These are phyloP conservation scores for Chiloscyllium punctatum DNA, from an alignment of 2,797 vertebrate species.

Conservation along the genomic window DNA sequence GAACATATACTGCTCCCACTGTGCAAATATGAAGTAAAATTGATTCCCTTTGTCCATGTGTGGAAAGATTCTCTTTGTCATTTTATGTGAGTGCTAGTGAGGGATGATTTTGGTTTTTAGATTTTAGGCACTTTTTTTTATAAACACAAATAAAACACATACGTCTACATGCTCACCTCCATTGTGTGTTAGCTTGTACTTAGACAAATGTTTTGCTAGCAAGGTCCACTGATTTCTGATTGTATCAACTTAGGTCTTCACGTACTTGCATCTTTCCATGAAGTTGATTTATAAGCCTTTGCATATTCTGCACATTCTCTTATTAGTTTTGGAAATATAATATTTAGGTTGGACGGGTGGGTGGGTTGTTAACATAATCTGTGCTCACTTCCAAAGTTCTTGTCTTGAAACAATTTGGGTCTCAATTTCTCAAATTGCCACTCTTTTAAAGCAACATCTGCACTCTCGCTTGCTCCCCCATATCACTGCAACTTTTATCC, in stretches of 20 bases:
- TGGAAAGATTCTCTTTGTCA: neutral
- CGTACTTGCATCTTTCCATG: neutral
- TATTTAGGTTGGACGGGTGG: neutral
- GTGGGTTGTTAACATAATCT: neutral
- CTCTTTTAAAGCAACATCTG: neutral
- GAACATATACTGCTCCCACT: neutral
- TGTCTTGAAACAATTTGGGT: neutral
- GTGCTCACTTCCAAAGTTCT: neutral
- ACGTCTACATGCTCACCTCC: neutral
- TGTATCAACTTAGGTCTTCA: neutral
- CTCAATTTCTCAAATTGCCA: neutral
- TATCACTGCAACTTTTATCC: neutral
- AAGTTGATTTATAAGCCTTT: neutral
- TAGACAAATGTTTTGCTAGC: neutral
- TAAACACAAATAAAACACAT: neutral
- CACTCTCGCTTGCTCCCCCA: neutral
- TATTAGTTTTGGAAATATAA: neutral
- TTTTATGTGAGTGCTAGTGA: neutral
- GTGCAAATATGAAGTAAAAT: neutral
- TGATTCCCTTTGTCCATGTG: neutral
- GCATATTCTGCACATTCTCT: neutral
- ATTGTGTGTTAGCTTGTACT: neutral
- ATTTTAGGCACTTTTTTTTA: neutral
- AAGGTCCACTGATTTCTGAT: neutral
- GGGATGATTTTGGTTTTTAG: neutral